Conservation (phyloP, 92 coral and sea anemone genomes). For the Epizoanthus stellaris region DNA sequence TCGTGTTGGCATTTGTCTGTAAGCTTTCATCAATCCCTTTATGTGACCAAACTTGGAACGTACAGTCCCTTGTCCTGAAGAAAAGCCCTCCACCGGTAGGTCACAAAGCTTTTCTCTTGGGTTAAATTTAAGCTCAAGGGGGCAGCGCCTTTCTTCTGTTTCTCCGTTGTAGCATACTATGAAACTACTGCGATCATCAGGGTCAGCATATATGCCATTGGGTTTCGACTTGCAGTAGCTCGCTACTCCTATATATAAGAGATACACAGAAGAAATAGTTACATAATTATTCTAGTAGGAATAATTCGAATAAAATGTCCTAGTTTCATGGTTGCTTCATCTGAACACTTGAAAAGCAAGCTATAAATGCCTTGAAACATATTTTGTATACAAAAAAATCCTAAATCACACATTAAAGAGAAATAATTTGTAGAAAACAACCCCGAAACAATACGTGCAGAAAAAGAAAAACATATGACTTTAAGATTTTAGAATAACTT, state of each 20-base stretch:
- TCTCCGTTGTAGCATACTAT: conserved; percentile 70
- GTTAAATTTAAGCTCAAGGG: conserved; percentile 64
- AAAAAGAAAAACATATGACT: too few relatives aligned
- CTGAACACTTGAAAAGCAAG: too few relatives aligned
- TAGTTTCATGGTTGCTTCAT: too few relatives aligned
- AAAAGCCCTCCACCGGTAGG: conserved; percentile 42
- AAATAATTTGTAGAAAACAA: too few relatives aligned
- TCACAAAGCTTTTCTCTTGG: conserved; percentile 84
- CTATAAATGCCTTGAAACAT: too few relatives aligned
- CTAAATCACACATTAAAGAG: too few relatives aligned
- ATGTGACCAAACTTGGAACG: conserved; percentile 7
- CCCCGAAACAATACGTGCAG: too few relatives aligned
- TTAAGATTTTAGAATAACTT: too few relatives aligned
- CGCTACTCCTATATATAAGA: conserved; percentile 26
- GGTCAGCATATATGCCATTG: conserved; percentile 69
- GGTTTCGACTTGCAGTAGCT: conserved; percentile 61
- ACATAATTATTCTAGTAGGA: too few relatives aligned
- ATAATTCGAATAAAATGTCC: too few relatives aligned
- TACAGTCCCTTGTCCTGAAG: background rate
- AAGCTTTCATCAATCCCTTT: background rate
- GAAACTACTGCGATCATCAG: conserved; percentile 65
- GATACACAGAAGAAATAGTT: background rate
- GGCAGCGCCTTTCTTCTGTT: conserved; percentile 73
- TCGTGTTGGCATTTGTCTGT: background rate
- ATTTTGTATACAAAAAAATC: too few relatives aligned